Evolutionary conservation across 2,113 vertebrate genomes (phyloP), one percentile per base, ranked within the genome.

Genomic region (Furnarius figulus): DNA sequence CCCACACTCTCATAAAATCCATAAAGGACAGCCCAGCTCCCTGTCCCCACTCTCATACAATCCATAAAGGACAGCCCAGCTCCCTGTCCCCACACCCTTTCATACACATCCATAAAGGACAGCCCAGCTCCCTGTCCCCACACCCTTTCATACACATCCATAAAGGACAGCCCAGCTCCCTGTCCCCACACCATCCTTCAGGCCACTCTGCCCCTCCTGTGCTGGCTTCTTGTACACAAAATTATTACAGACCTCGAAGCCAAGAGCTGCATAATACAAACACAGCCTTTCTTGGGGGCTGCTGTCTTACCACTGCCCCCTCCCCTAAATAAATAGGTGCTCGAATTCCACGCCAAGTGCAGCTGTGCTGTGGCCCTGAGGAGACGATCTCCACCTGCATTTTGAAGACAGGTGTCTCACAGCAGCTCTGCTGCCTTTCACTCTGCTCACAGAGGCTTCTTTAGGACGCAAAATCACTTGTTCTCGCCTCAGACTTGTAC

Each of bases 101-200:
- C 21, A 47, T 10, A 49, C 23, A 50, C 10, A 24, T 47, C 49
- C 49, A 12, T 25, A 10, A 50, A 24, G 49, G 49, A 13, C 49
- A 14, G 49, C 13, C 49, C 49, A 13, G 47, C 24, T 50, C 49
- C 47, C 49, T 27, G 49, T 49, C 27, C 50, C 27, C 15, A 16
- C 15, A 30, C 9, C 18, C n/a, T n/a, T 15, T n/a, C 56, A 23
- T 24, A 27, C 59, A 37, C 23, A 8, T 39, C 59, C 25, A 5
- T 18, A 18, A 33, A 28, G 46, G 14, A 21, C 67, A 9, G 46
- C 12, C 30, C 7, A 8, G 16, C 6, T 2, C 14, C 16, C 35
- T 5, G 31, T 4, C 1, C 4, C 7, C 6, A 12, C 5, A 6
- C 33, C 3, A 2, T 12, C 3, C 11, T 9, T 22, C 1, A 22